A percentile compares a stretch with the other conserved stretches of the same genome.
These are phyloP conservation scores for Lethrus apterus DNA, from an alignment of 1,140 invertebrate genomes.

Conservation along the genomic window DNA sequence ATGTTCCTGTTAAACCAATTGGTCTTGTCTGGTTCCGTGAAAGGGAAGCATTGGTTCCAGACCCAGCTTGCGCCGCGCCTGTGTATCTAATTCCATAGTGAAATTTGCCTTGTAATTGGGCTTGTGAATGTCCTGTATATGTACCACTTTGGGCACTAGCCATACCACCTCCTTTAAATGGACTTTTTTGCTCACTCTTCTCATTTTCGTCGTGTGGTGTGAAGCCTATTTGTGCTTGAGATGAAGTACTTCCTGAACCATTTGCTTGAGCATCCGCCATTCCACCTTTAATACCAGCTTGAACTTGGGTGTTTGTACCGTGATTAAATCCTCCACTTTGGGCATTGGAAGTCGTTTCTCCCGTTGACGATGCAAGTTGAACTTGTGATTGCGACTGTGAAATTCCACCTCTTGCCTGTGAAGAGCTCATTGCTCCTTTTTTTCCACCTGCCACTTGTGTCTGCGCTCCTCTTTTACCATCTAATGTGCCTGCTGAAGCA, in stretches of 20 bases:
- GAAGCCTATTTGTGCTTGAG: conserved; percentile 79
- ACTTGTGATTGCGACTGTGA: conserved; percentile 73
- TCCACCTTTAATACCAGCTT: conserved; percentile 69
- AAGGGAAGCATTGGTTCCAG: conserved; percentile 49
- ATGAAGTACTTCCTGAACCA: conserved; percentile 72
- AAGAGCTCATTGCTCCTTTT: conserved; percentile 63
- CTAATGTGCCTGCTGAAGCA: conserved; percentile 71
- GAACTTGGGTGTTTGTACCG: conserved; percentile 67
- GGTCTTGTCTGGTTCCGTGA: conserved; percentile 30
- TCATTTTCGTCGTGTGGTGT: conserved; percentile 58
- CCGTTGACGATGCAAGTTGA: conserved; percentile 61
- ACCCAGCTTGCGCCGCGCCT: conserved; percentile 72
- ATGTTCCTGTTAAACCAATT: too few species aligned
- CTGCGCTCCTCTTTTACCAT: conserved; percentile 63
- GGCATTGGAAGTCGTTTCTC: conserved; percentile 61
- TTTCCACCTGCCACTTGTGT: conserved; percentile 64
- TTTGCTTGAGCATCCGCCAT: conserved; percentile 76
- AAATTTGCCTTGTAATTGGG: conserved; percentile 69
- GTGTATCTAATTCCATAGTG: conserved; percentile 71
- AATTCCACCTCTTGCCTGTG: conserved; percentile 62
- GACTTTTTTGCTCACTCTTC: conserved; percentile 42
- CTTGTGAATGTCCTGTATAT: conserved; percentile 66
- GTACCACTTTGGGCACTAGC: conserved; percentile 68
- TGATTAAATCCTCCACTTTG: conserved; percentile 62
- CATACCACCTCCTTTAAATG: conserved; percentile 65